Evolutionary conservation across 2,888 invertebrate species (phyloP), one percentile per base, ranked within the genome.

Genomic region (Timandra comae): DNA sequence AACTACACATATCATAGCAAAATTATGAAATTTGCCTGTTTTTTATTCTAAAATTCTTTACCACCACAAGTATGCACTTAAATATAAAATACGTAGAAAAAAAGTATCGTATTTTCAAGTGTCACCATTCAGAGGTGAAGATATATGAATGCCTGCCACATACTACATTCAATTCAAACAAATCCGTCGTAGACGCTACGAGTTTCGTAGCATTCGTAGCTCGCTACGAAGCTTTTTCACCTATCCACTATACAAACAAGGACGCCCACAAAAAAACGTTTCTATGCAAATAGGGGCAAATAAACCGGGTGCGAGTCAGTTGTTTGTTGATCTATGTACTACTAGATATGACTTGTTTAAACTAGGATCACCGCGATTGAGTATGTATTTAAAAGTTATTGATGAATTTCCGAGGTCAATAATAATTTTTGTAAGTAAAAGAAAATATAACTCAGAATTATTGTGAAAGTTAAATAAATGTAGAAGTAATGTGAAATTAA

Each of bases 261-360:
- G 62, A 75, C 78, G 75, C 76, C 80, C 77, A 76, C 79, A 82
- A 85, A 80, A 41, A 84, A 85, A 84, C 84, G 81, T 84, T 85
- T 82, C 77, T 75, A 85, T 85, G 84, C 82, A 85, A 85, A 85
- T 84, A 81, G 64, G 74, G 67, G 74, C 80, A 82, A 84, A 85
- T 82, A 85, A 81, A 82, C 74, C 70, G 72, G 63, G 73, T 71
- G 72, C 64, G 72, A 73, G 74, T 66, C 69, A 63, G 56, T 54
- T 54, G 43, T 38, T 42, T 54, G 25, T 25, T 31, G 70, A 71
- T 55, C 44, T 63, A 57, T 4, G 12, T 10, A 20, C 5, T 10
- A 29, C 39, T 46, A 26, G 47, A 49, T 41, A 27, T 12, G 32
- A 3, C 12, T 19, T 16, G n/a, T n/a, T n/a, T n/a, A n/a, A n/a